A percentile compares a stretch with the other conserved stretches of the same genome.
Conservation (phyloP, 2,797 vertebrate genomes). For the Myoxocephalus aenaeus region DNA sequence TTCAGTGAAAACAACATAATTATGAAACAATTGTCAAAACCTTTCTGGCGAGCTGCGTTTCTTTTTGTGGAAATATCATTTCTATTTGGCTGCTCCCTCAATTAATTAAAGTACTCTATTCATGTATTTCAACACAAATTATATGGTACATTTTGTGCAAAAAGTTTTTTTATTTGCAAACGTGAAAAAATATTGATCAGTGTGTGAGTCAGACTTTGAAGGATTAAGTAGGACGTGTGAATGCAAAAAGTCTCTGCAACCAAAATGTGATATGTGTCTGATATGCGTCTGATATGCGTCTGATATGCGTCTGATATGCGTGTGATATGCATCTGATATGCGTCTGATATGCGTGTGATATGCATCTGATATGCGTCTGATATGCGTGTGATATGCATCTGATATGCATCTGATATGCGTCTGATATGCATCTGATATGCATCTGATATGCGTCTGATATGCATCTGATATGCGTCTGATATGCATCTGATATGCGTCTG, state of each 20-base stretch:
- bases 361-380: no score
- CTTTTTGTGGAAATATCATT: slow-evolving; percentile 1
- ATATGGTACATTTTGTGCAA: slow-evolving; percentile 8
- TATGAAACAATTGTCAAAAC: slow-evolving; percentile 1
- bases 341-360: no score
- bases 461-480: no score
- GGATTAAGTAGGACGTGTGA: slow-evolving; percentile 16
- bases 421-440: no score
- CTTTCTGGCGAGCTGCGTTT: slow-evolving; percentile 7
- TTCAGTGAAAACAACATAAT: background rate
- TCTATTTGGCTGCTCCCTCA: background rate
- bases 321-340: no score
- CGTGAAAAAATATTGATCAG: background rate
- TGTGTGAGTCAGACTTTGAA: background rate
- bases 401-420: no score
- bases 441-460: no score
- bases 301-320: no score
- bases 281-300: no score
- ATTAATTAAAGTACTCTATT: background rate
- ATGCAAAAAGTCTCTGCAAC: slow-evolving; percentile 29
- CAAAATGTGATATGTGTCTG: slow-evolving; percentile 39
- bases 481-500: no score
- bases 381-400: no score
- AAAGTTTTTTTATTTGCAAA: slow-evolving; percentile 1
- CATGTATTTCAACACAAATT: slow-evolving; percentile 14